phyloP scores from a whole-genome alignment of 2,797 vertebrate species.

The Neosilurus hyrtlii region DNA sequence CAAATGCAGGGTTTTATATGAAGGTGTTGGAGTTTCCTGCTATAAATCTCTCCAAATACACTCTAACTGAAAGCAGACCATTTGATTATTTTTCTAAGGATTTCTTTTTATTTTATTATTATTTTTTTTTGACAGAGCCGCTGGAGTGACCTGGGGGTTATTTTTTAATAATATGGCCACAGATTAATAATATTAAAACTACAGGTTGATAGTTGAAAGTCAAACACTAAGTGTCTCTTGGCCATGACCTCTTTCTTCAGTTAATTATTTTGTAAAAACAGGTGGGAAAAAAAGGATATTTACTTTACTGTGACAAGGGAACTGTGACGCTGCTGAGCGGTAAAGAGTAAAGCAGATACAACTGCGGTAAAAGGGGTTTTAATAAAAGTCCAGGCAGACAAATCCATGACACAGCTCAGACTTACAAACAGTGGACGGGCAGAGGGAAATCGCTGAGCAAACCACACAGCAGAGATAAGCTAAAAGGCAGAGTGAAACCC shows the following conservation, averaged over 20 bases:
- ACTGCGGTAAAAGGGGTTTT: too few species aligned
- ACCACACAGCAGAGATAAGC: too few species aligned
- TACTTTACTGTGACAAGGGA: background rate
- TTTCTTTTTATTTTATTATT: background rate
- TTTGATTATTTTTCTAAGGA: background rate
- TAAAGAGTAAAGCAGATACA: too few species aligned
- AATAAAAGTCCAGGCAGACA: too few species aligned
- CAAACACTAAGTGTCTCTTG: background rate
- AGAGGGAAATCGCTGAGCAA: too few species aligned
- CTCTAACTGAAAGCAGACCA: background rate
- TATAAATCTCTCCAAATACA: background rate
- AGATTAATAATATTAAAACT: background rate
- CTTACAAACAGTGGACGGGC: too few species aligned
- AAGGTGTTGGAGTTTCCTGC: background rate
- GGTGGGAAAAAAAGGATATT: background rate
- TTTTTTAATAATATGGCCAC: background rate
- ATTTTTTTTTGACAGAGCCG: background rate
- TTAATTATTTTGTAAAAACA: background rate
- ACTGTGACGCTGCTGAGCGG: too few species aligned
- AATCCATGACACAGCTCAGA: too few species aligned
- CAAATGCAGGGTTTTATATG: background rate
- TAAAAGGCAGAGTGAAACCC: too few species aligned
- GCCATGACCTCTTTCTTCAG: background rate
- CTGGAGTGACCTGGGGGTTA: background rate
- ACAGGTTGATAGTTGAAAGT: background rate